Evolutionary conservation across 1,140 invertebrate species (phyloP).

Genomic region (Meteorus sp.): DNA sequence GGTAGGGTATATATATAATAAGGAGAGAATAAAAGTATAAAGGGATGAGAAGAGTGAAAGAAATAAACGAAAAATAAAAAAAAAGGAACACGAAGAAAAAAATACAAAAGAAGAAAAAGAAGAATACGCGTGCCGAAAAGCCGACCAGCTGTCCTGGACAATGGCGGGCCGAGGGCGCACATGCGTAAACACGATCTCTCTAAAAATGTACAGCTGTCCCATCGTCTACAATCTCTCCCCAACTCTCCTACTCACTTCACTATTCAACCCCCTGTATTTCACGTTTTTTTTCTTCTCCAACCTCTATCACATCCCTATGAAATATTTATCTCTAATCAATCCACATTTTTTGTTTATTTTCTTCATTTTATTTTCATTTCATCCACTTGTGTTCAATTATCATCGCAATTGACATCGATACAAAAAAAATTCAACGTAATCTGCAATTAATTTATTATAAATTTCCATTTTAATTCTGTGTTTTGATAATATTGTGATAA

Average conservation of each 20-base stretch:
- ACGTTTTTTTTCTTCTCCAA: background rate
- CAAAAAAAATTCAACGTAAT: no score
- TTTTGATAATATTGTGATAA: no score
- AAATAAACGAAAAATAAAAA: background rate
- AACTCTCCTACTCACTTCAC: slow-evolving; percentile 17
- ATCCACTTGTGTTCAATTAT: no score
- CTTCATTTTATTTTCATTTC: no score
- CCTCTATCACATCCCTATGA: no score
- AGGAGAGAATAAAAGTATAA: background rate
- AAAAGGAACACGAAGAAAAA: background rate
- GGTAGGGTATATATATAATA: background rate
- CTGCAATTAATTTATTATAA: no score
- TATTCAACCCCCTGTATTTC: slow-evolving; percentile 2
- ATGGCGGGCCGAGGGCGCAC: slow-evolving; percentile 26
- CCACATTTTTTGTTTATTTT: no score
- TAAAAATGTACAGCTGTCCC: slow-evolving; percentile 28
- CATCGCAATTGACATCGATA: no score
- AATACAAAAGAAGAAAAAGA: slow-evolving; percentile 14
- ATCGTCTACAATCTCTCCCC: slow-evolving; percentile 7
- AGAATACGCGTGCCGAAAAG: slow-evolving; percentile 18
- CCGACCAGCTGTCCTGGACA: slow-evolving; percentile 26
- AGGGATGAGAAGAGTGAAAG: background rate
- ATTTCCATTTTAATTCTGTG: no score
- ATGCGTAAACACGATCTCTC: slow-evolving; percentile 27
- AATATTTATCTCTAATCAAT: no score